phyloP scores from a whole-genome alignment of 2,888 invertebrate species.

The Eupeodes latifasciatus region DNA sequence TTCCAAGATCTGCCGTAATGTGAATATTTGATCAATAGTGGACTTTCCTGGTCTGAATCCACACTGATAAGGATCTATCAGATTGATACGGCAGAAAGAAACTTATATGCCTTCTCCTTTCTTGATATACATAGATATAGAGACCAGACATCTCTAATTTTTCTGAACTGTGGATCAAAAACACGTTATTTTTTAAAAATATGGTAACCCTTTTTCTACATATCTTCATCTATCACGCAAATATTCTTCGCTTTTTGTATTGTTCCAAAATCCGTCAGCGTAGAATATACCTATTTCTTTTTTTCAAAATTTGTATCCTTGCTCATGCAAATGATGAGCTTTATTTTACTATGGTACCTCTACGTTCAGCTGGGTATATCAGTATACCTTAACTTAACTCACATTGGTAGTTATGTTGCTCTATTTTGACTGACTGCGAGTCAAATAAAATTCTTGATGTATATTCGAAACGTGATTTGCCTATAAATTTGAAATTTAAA shows the following conservation, averaged over 20 bases:
- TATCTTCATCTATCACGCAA: background rate
- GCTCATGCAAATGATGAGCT: background rate
- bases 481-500: background rate
- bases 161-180: too few relatives aligned
- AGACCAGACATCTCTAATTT: too few relatives aligned
- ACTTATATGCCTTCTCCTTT: too few relatives aligned
- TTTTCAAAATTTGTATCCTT: conserved; percentile 4
- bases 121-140: too few relatives aligned
- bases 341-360: background rate
- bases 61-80: too few relatives aligned
- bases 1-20: too few relatives aligned
- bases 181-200: too few relatives aligned
- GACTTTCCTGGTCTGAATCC: too few relatives aligned
- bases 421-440: background rate
- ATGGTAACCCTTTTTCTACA: background rate
- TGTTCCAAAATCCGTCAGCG: background rate
- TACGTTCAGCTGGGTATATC: background rate
- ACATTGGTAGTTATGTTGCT: background rate
- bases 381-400: too few relatives aligned
- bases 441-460: background rate
- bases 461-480: conserved; percentile 2
- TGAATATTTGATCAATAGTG: too few relatives aligned
- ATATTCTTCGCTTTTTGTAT: background rate
- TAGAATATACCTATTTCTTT: background rate
- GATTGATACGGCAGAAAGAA: too few relatives aligned